Evolutionary conservation across 2,797 vertebrate species (phyloP), one percentile per base, ranked within the genome.

Genomic region (Artibeus lituratus): DNA sequence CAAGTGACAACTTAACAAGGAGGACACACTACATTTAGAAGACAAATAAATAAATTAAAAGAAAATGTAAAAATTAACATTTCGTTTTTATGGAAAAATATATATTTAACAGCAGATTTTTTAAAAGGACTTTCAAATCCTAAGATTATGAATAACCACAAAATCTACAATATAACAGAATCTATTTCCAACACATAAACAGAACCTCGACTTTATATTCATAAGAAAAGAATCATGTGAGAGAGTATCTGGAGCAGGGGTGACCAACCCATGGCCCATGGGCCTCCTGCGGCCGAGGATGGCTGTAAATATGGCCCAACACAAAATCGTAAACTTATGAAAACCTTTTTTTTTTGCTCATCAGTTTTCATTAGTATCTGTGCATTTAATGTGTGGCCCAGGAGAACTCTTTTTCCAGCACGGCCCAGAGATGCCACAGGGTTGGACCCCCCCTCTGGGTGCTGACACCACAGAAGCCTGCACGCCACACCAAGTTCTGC

Each of bases 131-230:
- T 44, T 21, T 92, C 29, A 69, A 91, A 83, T 78, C 21, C 18
- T 44, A 89, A 94, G 65, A 86, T 70, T 90, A 89, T 26, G 87
- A 91, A 91, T 39, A 49, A 95, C 26, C 16, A 89, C 90, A 53
- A 87, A 55, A 19, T 59, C 57, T 92, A 19, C 74, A 72, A 2
- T 77, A 19, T 24, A 93, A 91, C 12, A 65, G 16, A 77, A 91
- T 85, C 39, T 57, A 21, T 73, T 90, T 73, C 55, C 7, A 51
- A 74, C 24, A 76, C 47, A 37, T 39, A 81, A 74, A 88, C 1
- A 39, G 59, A 94, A 47, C 65, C 18, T 92, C 93, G 44, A 55
- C 26, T 53, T 11, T 59, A 55, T 39, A 87, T 29, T 74, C 65
- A 22, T 12, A 44, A 57, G n/a, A 47, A 90, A 72, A 88, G 29